phyloP scores from a whole-genome alignment of 2,113 vertebrate species.

The Pelecanus crispus region DNA sequence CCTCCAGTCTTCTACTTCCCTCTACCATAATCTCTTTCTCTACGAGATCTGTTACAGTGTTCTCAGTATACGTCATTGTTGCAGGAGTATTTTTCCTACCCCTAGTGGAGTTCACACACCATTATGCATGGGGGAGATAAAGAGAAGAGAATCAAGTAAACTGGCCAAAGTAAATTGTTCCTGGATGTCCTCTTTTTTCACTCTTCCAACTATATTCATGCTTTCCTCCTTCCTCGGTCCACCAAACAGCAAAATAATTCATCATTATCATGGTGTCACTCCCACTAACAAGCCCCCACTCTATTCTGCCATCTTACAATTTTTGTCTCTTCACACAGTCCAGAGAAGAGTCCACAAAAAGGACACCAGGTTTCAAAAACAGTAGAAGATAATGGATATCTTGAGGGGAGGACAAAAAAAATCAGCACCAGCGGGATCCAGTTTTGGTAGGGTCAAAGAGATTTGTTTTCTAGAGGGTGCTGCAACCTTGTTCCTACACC shows the following conservation, averaged over 20 bases:
- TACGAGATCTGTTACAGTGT: background rate
- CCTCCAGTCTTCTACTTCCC: background rate
- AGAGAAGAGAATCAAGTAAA: background rate
- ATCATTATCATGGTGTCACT: background rate
- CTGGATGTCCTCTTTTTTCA: background rate
- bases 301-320: background rate
- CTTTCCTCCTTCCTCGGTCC: background rate
- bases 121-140: background rate
- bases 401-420: background rate
- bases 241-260: background rate
- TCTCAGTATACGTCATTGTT: background rate
- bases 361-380: background rate
- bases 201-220: background rate
- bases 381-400: background rate
- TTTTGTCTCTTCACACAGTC: fast-evolving
- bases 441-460: background rate
- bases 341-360: background rate
- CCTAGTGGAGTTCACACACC: background rate
- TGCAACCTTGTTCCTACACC: background rate
- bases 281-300: background rate
- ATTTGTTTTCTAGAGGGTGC: background rate
- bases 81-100: background rate
- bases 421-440: background rate
- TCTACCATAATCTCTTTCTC: background rate
- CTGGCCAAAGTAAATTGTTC: background rate